Evolutionary conservation across 2,113 vertebrate genomes (phyloP).

Genomic region (Neolamprologus caudopunctatus): DNA sequence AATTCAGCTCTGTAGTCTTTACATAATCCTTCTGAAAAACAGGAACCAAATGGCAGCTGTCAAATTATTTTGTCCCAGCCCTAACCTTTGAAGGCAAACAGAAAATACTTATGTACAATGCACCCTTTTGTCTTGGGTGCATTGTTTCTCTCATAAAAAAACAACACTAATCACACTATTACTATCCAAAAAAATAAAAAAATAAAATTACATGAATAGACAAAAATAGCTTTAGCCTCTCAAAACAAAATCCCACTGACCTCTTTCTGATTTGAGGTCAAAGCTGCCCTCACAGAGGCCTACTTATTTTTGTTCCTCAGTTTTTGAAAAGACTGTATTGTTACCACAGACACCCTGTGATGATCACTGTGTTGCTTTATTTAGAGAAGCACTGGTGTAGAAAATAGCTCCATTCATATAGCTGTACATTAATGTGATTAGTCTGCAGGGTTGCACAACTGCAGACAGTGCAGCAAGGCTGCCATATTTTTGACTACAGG

Average conservation of each 20-base stretch:
- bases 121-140: neutral
- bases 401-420: conserved; percentile 28
- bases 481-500: neutral
- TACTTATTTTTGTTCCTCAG: neutral
- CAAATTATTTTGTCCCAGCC: neutral
- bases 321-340: neutral
- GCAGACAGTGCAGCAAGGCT: neutral
- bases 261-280: conserved; percentile 9
- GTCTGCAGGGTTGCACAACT: conserved; percentile 4
- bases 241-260: neutral
- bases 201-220: neutral
- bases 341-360: neutral
- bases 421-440: conserved; percentile 32
- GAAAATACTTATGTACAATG: neutral
- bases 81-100: neutral
- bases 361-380: conserved; percentile 12
- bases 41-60: neutral
- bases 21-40: neutral
- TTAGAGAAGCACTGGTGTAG: conserved; percentile 1
- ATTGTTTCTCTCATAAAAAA: neutral
- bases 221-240: neutral
- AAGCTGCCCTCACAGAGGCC: neutral
- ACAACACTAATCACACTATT: neutral
- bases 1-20: neutral
- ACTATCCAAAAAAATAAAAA: neutral